Conservation (phyloP, 1,140 invertebrate species). For the Sarcophaga peregrina region DNA sequence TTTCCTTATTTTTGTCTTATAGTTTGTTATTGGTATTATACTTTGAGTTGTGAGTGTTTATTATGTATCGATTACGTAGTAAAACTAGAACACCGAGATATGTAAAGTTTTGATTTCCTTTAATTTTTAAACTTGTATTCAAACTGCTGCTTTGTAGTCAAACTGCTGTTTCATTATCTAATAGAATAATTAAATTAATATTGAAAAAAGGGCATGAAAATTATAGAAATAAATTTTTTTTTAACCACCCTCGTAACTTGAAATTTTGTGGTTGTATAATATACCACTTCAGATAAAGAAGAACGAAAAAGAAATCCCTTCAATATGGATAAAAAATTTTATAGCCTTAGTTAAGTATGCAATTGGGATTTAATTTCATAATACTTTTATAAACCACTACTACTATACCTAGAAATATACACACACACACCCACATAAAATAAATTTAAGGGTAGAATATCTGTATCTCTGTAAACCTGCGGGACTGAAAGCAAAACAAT, state of each 20-base stretch:
- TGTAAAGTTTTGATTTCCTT: too few species aligned
- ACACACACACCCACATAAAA: neutral
- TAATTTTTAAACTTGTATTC: too few species aligned
- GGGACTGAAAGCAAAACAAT: neutral
- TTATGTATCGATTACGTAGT: too few species aligned
- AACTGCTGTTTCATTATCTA: neutral
- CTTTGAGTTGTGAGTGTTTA: too few species aligned
- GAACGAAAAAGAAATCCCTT: too few species aligned
- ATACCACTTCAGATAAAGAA: neutral
- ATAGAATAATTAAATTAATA: too few species aligned
- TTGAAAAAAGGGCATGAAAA: neutral
- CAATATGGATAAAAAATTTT: neutral
- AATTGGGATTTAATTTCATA: conserved; percentile 20
- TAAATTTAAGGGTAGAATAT: too few species aligned
- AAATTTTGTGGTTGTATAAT: neutral
- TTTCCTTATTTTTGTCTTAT: too few species aligned
- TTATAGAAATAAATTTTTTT: neutral
- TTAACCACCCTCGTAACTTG: neutral
- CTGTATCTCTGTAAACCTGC: neutral
- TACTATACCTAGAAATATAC: neutral
- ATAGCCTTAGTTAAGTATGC: neutral
- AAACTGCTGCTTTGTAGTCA: neutral
- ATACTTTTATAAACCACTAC: neutral
- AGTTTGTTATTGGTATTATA: too few species aligned
- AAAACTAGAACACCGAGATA: too few species aligned